These are phyloP conservation scores for Teleogryllus oceanicus DNA, from an alignment of 2,888 invertebrate species.

Conservation along the genomic window DNA sequence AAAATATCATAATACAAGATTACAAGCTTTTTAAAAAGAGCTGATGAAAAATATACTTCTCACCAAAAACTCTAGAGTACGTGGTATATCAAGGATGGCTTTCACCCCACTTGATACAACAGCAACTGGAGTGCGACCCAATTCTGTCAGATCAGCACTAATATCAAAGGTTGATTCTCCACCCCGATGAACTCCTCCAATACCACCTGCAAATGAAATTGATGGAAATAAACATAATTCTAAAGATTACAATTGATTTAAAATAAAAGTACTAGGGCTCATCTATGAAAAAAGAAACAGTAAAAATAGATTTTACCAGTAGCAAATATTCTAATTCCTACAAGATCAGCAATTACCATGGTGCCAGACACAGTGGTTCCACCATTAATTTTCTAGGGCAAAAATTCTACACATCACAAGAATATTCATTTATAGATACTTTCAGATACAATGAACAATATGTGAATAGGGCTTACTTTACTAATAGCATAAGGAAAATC, in stretches of 20 bases:
- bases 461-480: constrained; percentile 46
- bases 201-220: constrained; percentile 51
- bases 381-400: constrained; percentile 60
- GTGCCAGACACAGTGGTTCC: constrained; percentile 98
- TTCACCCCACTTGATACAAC: constrained; percentile 96
- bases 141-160: constrained; percentile 89
- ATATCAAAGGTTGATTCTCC: constrained; percentile 85
- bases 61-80: constrained; percentile 91
- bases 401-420: constrained; percentile 30
- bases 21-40: not conserved
- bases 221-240: not conserved
- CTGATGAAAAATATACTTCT: constrained; percentile 39
- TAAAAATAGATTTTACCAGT: constrained; percentile 61
- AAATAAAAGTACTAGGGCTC: too few relatives aligned
- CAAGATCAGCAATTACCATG: constrained; percentile 75
- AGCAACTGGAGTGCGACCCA: constrained; percentile 80
- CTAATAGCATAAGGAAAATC: constrained; percentile 76
- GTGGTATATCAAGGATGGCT: constrained; percentile 92
- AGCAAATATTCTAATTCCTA: constrained; percentile 86
- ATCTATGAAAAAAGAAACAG: too few relatives aligned
- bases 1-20: constrained; percentile 27
- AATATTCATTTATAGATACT: not conserved
- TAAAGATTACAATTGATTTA: too few relatives aligned
- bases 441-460: too few relatives aligned
- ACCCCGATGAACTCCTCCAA: constrained; percentile 92